Conservation (phyloP, 2,888 invertebrate species). For the Perizoma affinitatum region DNA sequence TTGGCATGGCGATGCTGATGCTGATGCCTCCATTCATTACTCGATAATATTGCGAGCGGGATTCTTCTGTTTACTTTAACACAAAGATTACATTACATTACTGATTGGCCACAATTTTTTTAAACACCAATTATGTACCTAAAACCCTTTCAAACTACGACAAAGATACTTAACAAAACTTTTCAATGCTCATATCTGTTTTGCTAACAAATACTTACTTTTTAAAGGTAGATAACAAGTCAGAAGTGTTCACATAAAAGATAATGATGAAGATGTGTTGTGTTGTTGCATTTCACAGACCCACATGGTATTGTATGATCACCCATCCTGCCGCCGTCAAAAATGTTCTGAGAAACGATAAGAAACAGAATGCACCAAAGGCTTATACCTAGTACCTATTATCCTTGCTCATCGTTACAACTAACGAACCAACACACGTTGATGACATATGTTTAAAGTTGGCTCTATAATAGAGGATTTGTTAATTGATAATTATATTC, state of each 20-base stretch:
- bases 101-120: too few relatives aligned
- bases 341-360: constrained; percentile 22
- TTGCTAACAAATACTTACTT: too few relatives aligned
- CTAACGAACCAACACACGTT: background rate
- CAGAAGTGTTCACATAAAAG: background rate
- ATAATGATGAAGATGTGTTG: background rate
- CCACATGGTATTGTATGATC: constrained; percentile 9
- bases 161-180: too few relatives aligned
- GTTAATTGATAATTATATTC: too few relatives aligned
- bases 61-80: constrained; percentile 22
- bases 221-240: background rate
- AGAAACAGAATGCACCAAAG: constrained; percentile 3
- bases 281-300: constrained; percentile 7
- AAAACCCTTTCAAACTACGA: too few relatives aligned
- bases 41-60: constrained; percentile 16
- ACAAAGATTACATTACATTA: constrained; percentile 1
- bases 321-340: constrained; percentile 5
- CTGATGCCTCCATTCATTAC: constrained; percentile 20
- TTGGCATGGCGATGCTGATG: constrained; percentile 42
- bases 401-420: background rate
- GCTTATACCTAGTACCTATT: background rate
- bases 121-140: too few relatives aligned
- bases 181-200: too few relatives aligned
- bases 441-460: too few relatives aligned
- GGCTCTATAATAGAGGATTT: too few relatives aligned